Evolutionary conservation across 2,888 invertebrate species (phyloP).

Genomic region (Biston betularia): DNA sequence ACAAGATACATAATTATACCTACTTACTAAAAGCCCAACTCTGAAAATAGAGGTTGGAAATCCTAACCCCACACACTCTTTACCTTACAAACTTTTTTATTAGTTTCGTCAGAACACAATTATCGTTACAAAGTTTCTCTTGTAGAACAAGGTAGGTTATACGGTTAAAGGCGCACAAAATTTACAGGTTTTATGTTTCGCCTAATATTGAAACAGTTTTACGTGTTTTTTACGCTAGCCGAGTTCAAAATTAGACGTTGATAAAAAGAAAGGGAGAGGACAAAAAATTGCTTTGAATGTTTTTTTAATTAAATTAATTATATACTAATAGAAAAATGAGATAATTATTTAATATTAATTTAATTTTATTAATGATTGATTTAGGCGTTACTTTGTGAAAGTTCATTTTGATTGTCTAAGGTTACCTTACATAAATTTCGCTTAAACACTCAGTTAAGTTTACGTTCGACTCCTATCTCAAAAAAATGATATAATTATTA

Average conservation of each 20-base stretch:
- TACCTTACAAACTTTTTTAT: conserved; percentile 39
- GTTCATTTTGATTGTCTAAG: too few species aligned
- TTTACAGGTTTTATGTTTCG: conserved; percentile 12
- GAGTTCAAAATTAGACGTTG: conserved; percentile 3
- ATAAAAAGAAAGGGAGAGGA: not conserved
- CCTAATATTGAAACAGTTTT: conserved; percentile 21
- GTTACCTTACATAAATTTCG: too few species aligned
- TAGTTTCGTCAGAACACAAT: conserved; percentile 35
- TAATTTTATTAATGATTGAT: too few species aligned
- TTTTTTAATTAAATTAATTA: too few species aligned
- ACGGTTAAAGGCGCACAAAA: conserved; percentile 18
- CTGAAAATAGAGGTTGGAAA: conserved; percentile 9
- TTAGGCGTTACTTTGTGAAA: too few species aligned
- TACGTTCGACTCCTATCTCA: too few species aligned
- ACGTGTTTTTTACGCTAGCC: conserved; percentile 9
- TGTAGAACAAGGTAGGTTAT: conserved; percentile 25
- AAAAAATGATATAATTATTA: too few species aligned
- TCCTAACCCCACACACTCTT: conserved; percentile 16
- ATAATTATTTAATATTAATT: too few species aligned
- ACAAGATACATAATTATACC: too few species aligned
- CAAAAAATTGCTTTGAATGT: not conserved
- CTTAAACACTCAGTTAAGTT: too few species aligned
- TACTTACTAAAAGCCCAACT: not conserved
- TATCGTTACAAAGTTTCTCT: conserved; percentile 25
- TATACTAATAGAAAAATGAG: too few species aligned